phyloP scores from a whole-genome alignment of 2,797 vertebrate genomes.

The Alcedo atthis region DNA sequence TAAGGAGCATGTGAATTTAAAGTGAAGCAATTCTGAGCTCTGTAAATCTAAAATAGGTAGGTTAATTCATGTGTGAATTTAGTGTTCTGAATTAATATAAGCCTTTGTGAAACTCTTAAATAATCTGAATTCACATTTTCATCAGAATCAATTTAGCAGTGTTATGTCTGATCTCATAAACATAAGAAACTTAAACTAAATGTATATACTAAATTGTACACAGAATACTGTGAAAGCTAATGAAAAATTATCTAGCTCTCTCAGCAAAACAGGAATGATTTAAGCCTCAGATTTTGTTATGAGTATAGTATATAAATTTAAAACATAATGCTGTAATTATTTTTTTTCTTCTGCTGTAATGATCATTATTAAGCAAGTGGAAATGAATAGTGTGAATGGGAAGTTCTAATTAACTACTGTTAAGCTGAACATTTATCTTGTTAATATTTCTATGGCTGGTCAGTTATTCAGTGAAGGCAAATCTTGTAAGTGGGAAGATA shows the following conservation, averaged over 20 bases:
- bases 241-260: background rate
- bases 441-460: background rate
- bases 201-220: background rate
- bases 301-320: background rate
- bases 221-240: background rate
- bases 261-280: background rate
- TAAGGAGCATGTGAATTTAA: background rate
- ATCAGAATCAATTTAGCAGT: background rate
- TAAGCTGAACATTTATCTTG: background rate
- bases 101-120: background rate
- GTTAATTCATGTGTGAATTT: background rate
- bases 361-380: background rate
- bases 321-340: background rate
- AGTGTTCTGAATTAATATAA: background rate
- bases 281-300: background rate
- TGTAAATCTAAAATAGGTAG: background rate
- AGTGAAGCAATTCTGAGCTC: background rate
- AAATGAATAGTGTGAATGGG: background rate
- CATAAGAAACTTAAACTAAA: background rate
- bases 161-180: background rate
- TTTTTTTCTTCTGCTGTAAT: background rate
- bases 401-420: background rate
- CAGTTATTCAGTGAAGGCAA: background rate
- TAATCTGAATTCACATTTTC: background rate
- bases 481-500: background rate